Percentiles rank a stretch among this genome's conserved stretches.
These are phyloP conservation scores for Acanthococcus lagerstroemiae DNA, from an alignment of 2,888 invertebrate species.

Conservation along the genomic window DNA sequence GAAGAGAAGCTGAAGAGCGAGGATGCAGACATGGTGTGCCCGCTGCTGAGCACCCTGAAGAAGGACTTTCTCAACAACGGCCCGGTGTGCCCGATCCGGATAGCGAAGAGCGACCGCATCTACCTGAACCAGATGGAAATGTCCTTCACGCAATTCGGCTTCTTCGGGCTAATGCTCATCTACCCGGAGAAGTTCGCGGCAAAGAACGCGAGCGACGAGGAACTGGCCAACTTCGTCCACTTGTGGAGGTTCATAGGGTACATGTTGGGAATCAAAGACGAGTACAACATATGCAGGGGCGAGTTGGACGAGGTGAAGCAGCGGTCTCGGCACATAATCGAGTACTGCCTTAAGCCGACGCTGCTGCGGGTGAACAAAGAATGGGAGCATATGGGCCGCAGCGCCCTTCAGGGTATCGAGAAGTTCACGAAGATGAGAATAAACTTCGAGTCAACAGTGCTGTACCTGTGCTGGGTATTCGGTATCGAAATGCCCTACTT, in stretches of 20 bases:
- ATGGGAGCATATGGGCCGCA: slow-evolving; percentile 44
- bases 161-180: slow-evolving; percentile 44
- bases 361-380: slow-evolving; percentile 40
- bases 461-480: slow-evolving; percentile 40
- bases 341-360: slow-evolving; percentile 41
- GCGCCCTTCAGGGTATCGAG: slow-evolving; percentile 40
- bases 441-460: slow-evolving; percentile 38
- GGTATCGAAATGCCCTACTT: slow-evolving; percentile 34
- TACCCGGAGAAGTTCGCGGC: slow-evolving; percentile 44
- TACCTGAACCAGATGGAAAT: slow-evolving; percentile 47
- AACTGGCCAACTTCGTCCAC: slow-evolving; percentile 47
- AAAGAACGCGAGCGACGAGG: slow-evolving; percentile 41
- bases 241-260: slow-evolving; percentile 48
- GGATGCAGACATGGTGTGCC: slow-evolving; percentile 5
- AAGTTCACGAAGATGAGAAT: slow-evolving; percentile 39
- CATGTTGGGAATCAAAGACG: slow-evolving; percentile 44
- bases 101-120: neutral
- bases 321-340: slow-evolving; percentile 39
- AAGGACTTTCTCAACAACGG: neutral
- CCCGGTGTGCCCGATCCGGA: neutral
- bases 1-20: slow-evolving; percentile 23
- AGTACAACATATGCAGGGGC: slow-evolving; percentile 43
- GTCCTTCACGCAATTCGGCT: slow-evolving; percentile 47
- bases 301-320: slow-evolving; percentile 40
- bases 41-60: neutral